Base-by-base conservation (phyloP, 2,113 vertebrate genomes). In the Pterocles gutturalis region DNA sequence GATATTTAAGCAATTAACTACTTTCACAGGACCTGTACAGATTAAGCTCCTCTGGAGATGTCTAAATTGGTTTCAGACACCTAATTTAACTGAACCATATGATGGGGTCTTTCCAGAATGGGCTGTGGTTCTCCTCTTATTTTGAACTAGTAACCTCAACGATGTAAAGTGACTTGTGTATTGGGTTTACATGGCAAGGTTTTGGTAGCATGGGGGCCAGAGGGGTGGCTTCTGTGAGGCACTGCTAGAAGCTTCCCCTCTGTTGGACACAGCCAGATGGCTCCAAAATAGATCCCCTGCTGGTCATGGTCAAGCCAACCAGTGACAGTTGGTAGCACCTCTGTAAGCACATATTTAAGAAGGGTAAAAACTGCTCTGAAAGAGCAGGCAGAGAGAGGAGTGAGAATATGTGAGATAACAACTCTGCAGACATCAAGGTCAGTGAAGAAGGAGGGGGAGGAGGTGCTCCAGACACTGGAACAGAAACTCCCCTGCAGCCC, bases 221-320 rank as follows among this genome's bases (percentile, higher is more conserved):
- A 36, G 16, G 38, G 22, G 8, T n/a, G 31, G 33, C 38, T 46
- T 46, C 33, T 46, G 26, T 66, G 51, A 55, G 33, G 55, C 22
- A 33, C 5, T 45, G 25, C 31, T 9, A 31, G 61, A 49, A 80
- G 69, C 67, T 20, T n/a, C 70, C 53, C 41, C 36, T 0, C 0
- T 12, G 46, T 49, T 1, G 1, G 0, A 11, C 0, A 43, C 25
- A 57, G 43, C 10, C 17, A 46, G n/a, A 0, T 0, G 4, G 17
- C 62, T 75, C 34, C 69, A 28, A 61, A 36, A 53, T 2, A 7
- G 67, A 64, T 10, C 17, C 11, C 1, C 8, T 2, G 0, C 34
- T 18, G 34, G 62, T 49, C 61, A 29, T 14, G 29, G 48, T 22
- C 1, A 0, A 79, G 38, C 36, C 31, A 5, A 34, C 24, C 25